phyloP scores from a whole-genome alignment of 2,888 invertebrate species.

The Anarsia innoxiella region DNA sequence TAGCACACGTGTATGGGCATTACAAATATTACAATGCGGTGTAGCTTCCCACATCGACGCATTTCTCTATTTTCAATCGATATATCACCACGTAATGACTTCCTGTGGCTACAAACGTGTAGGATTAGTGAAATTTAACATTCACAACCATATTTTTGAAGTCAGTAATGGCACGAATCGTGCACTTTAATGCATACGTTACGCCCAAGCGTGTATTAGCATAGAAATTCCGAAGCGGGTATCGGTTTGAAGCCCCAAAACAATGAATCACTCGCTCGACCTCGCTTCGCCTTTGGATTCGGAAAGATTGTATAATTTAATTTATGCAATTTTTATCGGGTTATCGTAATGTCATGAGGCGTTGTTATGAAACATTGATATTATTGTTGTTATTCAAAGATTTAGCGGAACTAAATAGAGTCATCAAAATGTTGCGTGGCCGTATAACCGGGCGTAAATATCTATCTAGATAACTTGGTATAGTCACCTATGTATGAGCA shows the following conservation, averaged over 20 bases:
- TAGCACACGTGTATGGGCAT: too few relatives aligned
- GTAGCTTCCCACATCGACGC: slow-evolving; percentile 5
- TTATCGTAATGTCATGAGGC: too few relatives aligned
- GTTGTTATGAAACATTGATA: too few relatives aligned
- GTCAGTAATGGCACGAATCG: slow-evolving; percentile 26
- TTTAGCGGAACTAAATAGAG: too few relatives aligned
- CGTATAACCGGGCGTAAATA: too few relatives aligned
- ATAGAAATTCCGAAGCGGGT: slow-evolving; percentile 33
- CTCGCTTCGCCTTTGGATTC: slow-evolving; percentile 6
- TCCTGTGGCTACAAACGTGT: too few relatives aligned
- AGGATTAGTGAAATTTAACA: slow-evolving; percentile 33
- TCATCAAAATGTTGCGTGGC: too few relatives aligned
- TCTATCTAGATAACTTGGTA: too few relatives aligned
- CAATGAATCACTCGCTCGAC: slow-evolving; percentile 13
- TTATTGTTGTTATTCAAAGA: too few relatives aligned
- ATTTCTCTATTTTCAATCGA: slow-evolving; percentile 5
- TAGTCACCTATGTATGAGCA: too few relatives aligned
- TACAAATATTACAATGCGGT: too few relatives aligned
- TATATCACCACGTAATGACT: slow-evolving; percentile 6
- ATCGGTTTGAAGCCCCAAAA: slow-evolving; percentile 16
- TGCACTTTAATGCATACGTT: slow-evolving; percentile 41
- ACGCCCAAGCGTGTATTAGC: slow-evolving; percentile 41
- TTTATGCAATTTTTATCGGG: slow-evolving; percentile 7
- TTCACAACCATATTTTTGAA: slow-evolving; percentile 25
- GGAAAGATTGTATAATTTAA: slow-evolving; percentile 9